Base-by-base conservation (phyloP, 2,888 invertebrate species). In the Cataglyphis albicans region DNA sequence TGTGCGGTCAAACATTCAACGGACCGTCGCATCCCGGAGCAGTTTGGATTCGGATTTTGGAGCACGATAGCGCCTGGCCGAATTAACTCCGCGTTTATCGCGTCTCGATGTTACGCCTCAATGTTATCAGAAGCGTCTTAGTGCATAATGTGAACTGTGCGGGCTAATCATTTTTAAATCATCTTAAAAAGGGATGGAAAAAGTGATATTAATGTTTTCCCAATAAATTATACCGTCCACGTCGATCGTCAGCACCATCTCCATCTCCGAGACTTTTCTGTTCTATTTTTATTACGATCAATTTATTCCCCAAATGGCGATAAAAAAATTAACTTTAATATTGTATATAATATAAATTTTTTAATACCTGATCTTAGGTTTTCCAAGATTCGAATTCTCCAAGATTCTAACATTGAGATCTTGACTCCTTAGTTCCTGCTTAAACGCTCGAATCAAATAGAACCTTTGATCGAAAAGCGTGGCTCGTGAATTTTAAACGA, bases 1-100 rank as follows among this genome's bases (percentile, higher is more conserved):
- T 83, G 68, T 84, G 88, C 88, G 89, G 89, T 87, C 87, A 85
- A 88, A 87, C 82, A 83, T 86, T 86, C 76, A 52, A 73, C 84
- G 67, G 67, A 81, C 75, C 73, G 76, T 64, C 81, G 86, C 81
- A 72, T 70, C 75, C 52, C 70, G 41, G 72, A 52, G 59, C 80
- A 81, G 78, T 81, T 87, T 85, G 84, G 74, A 76, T 85, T 84
- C 72, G 81, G 81, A 68, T 81, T 76, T 76, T 12, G 68, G 68
- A n/a, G 55, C 65, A 29, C 75, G 87, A 81, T 87, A 68, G 70
- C 78, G 70, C 70, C 52, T 48, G 44, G 59, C 48, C 32, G 68
- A 80, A 81, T 70, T 83, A 68, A 80, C 80, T 81, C 59, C 10
- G 55, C 25, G 63, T 64, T 81, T 81, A 70, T 78, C 70, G 25